A percentile compares a stretch with the other conserved stretches of the same genome.
These are phyloP conservation scores for Coilia nasus DNA, from an alignment of 2,797 vertebrate genomes.

Conservation along the genomic window DNA sequence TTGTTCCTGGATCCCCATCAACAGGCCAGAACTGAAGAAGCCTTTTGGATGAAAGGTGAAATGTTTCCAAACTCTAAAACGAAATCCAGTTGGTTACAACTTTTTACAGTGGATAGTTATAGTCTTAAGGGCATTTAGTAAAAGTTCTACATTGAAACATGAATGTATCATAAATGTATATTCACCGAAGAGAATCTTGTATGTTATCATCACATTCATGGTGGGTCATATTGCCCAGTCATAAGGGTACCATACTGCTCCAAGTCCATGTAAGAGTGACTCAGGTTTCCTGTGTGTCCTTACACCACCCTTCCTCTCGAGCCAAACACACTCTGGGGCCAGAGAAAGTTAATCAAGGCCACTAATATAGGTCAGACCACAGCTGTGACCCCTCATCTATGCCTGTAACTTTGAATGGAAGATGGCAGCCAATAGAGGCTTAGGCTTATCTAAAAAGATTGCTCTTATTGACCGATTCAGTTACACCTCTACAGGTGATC, in stretches of 20 bases:
- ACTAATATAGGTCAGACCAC: background rate
- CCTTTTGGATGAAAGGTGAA: too few relatives aligned
- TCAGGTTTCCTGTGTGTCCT: background rate
- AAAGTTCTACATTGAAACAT: background rate
- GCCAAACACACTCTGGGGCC: background rate
- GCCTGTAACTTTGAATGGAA: background rate
- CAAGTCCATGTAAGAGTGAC: background rate
- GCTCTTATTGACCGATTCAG: background rate
- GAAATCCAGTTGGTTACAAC: too few relatives aligned
- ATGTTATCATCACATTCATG: background rate
- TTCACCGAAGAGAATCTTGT: background rate
- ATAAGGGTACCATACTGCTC: background rate
- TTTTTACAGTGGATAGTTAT: background rate
- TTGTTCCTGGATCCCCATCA: too few relatives aligned
- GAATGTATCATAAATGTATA: background rate
- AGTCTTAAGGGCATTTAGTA: background rate
- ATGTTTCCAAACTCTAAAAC: too few relatives aligned
- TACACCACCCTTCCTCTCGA: background rate
- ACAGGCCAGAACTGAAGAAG: too few relatives aligned
- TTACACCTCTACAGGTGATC: too few relatives aligned
- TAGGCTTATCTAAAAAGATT: background rate
- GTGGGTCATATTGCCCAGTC: background rate
- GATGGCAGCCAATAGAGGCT: background rate
- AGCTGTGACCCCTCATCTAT: conserved; percentile 1
- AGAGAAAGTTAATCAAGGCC: background rate